phyloP scores from a whole-genome alignment of 2,888 invertebrate species.

The Chalcis sispes region DNA sequence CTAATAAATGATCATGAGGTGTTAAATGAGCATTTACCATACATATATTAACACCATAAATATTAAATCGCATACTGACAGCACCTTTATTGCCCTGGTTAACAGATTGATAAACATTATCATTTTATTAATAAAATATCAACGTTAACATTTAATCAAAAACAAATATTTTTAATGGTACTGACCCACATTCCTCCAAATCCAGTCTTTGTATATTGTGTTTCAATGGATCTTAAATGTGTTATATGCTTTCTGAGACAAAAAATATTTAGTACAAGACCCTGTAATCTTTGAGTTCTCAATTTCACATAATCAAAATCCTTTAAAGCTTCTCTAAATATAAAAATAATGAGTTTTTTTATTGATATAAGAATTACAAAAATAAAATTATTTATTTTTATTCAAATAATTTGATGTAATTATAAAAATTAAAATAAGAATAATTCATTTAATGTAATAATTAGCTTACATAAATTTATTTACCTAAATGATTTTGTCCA shows the following conservation, averaged over 20 bases:
- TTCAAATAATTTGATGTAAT: background rate
- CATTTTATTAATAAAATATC: background rate
- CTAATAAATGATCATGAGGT: conserved; percentile 90
- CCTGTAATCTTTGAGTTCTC: conserved; percentile 89
- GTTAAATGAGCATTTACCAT: conserved; percentile 94
- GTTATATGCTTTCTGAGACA: conserved; percentile 87
- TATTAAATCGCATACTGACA: conserved; percentile 89
- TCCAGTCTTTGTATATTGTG: conserved; percentile 92
- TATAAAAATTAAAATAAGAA: background rate
- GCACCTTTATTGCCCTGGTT: conserved; percentile 96
- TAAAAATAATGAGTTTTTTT: conserved; percentile 12
- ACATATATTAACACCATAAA: conserved; percentile 92
- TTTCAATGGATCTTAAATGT: conserved; percentile 90
- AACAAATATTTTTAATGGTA: conserved; percentile 50
- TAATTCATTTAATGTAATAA: background rate
- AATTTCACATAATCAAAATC: conserved; percentile 85
- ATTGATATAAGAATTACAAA: background rate
- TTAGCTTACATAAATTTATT: conserved; percentile 19
- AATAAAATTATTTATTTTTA: background rate
- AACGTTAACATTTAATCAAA: background rate
- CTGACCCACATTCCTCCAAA: conserved; percentile 95
- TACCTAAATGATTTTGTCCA: conserved; percentile 86
- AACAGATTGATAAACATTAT: conserved; percentile 11
- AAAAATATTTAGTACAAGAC: conserved; percentile 88
- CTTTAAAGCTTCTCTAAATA: conserved; percentile 81